phyloP scores from a whole-genome alignment of 2,888 invertebrate species.

The Beris chalybata region DNA sequence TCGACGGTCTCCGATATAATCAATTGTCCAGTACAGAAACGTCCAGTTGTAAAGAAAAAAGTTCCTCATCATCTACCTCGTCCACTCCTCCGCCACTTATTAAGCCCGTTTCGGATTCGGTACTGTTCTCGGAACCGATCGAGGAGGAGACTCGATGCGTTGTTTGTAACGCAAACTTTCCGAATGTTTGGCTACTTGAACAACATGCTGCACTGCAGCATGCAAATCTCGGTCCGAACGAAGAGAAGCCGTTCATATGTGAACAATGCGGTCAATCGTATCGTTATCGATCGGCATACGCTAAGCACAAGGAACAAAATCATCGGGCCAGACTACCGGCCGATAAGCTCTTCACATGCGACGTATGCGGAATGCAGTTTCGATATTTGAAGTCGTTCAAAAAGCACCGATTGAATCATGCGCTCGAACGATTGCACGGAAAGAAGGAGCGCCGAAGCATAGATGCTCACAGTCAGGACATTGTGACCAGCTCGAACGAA shows the following conservation, averaged over 20 bases:
- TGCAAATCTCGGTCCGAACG: conserved; percentile 64
- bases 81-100: conserved; percentile 51
- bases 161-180: conserved; percentile 83
- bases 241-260: conserved; percentile 88
- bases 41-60: conserved; percentile 55
- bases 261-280: conserved; percentile 91
- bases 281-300: conserved; percentile 81
- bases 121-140: conserved; percentile 53
- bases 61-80: conserved; percentile 56
- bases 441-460: conserved; percentile 59
- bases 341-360: conserved; percentile 87
- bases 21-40: conserved; percentile 47
- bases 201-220: conserved; percentile 85
- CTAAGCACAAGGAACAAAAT: conserved; percentile 85
- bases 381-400: conserved; percentile 87
- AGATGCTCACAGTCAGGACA: conserved; percentile 60
- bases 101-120: conserved; percentile 44
- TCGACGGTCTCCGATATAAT: conserved; percentile 48
- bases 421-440: conserved; percentile 78
- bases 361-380: conserved; percentile 91
- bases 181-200: conserved; percentile 84
- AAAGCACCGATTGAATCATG: conserved; percentile 85
- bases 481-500: conserved; percentile 74
- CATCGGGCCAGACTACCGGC: conserved; percentile 84
- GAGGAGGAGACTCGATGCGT: conserved; percentile 68